phyloP scores from a whole-genome alignment of 2,113 vertebrate species.

The Donacobius atricapilla region DNA sequence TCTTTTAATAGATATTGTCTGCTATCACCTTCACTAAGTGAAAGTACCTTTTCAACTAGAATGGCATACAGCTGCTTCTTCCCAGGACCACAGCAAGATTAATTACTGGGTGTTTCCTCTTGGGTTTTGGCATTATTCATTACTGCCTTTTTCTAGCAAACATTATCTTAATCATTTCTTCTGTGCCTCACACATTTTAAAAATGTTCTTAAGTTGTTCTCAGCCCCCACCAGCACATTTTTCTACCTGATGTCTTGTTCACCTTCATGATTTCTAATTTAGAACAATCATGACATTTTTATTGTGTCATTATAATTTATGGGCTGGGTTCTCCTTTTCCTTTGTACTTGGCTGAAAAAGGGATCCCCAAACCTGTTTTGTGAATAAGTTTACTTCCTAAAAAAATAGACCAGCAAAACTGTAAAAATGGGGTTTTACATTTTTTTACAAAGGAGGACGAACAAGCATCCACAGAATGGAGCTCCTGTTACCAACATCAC shows the following conservation, averaged over 20 bases:
- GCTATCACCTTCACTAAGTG: background rate
- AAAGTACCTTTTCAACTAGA: background rate
- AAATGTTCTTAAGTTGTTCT: background rate
- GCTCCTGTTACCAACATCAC: background rate
- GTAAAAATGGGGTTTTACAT: background rate
- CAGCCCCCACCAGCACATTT: background rate
- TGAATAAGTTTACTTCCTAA: background rate
- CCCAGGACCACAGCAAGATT: background rate
- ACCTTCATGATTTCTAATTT: background rate
- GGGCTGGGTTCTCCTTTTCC: background rate
- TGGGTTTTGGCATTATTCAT: background rate
- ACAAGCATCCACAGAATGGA: background rate
- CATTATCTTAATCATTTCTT: background rate
- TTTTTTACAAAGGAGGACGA: background rate
- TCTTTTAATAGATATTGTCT: background rate
- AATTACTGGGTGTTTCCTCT: background rate
- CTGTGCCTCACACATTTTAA: background rate
- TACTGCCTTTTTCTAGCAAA: background rate
- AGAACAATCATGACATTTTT: background rate
- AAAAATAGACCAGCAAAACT: background rate
- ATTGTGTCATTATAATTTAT: background rate
- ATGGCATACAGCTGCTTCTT: background rate
- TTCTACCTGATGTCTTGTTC: background rate
- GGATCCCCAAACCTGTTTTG: background rate
- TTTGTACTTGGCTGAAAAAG: background rate